Percentiles rank a stretch among this genome's conserved stretches.
Conservation (phyloP, 2,113 vertebrate species). For the Phaethornis superciliosus region DNA sequence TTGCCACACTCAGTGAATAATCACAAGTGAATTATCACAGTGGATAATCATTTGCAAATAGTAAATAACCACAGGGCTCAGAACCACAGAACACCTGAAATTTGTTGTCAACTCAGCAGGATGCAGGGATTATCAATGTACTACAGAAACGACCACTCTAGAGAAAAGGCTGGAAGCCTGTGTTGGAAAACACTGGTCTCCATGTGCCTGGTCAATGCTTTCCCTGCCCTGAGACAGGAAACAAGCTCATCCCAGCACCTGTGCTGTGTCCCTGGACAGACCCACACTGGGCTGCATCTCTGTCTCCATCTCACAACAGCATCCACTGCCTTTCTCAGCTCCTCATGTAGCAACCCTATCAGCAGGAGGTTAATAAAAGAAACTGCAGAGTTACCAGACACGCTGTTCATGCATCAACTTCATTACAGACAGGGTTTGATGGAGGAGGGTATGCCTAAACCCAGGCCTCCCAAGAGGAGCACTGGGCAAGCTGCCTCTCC, state of each 20-base stretch:
- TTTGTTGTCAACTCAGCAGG: neutral
- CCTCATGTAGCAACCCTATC: neutral
- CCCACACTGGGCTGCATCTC: neutral
- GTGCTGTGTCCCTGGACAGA: neutral
- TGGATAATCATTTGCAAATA: neutral
- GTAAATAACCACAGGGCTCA: neutral
- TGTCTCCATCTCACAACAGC: neutral
- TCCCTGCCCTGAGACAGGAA: neutral
- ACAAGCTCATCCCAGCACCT: neutral
- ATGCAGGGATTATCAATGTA: neutral
- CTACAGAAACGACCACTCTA: neutral
- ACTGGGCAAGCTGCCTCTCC: neutral
- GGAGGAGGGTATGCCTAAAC: neutral
- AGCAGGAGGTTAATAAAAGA: neutral
- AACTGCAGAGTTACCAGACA: neutral
- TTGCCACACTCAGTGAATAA: neutral
- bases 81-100: neutral
- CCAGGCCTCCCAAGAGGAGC: neutral
- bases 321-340: neutral
- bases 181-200: neutral
- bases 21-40: neutral
- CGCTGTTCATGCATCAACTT: neutral
- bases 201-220: neutral
- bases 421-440: neutral
- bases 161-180: neutral